Conservation (phyloP, 2,888 invertebrate genomes). For the Cephus rjabovi region DNA sequence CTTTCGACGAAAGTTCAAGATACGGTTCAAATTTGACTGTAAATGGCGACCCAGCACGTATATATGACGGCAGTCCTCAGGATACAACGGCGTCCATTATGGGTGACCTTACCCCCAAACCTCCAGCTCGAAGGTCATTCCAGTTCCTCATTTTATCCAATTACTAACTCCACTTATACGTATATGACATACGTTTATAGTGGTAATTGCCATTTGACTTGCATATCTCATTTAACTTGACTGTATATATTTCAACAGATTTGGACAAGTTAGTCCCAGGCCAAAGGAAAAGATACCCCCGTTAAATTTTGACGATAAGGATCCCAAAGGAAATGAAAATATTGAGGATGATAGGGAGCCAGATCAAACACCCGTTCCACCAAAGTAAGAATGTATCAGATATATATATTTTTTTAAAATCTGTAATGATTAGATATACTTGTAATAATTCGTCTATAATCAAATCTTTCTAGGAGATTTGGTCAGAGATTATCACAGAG, state of each 20-base stretch:
- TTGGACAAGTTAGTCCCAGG: conserved; percentile 57
- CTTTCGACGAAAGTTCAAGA: conserved; percentile 48
- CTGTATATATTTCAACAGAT: conserved; percentile 33
- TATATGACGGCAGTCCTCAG: conserved; percentile 51
- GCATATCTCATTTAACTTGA: background rate
- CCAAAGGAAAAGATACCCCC: conserved; percentile 51
- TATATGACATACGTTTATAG: too few species aligned
- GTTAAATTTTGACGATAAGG: conserved; percentile 43
- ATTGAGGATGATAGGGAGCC: conserved; percentile 29
- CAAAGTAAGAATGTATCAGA: conserved; percentile 35
- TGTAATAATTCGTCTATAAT: background rate
- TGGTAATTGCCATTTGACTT: too few species aligned
- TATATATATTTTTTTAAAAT: background rate
- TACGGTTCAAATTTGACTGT: conserved; percentile 52
- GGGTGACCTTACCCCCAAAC: conserved; percentile 56
- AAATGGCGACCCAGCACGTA: conserved; percentile 53
- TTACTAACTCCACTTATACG: too few species aligned
- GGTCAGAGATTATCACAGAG: conserved; percentile 54
- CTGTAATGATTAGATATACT: too few species aligned
- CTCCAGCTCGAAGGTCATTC: conserved; percentile 54
- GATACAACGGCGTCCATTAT: conserved; percentile 53
- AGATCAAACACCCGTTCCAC: conserved; percentile 52
- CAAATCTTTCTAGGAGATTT: conserved; percentile 41
- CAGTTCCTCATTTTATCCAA: too few species aligned
- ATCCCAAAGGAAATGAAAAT: conserved; percentile 33